Base-by-base conservation (phyloP, 2,888 invertebrate species). In the Pristionchus arcanus region DNA sequence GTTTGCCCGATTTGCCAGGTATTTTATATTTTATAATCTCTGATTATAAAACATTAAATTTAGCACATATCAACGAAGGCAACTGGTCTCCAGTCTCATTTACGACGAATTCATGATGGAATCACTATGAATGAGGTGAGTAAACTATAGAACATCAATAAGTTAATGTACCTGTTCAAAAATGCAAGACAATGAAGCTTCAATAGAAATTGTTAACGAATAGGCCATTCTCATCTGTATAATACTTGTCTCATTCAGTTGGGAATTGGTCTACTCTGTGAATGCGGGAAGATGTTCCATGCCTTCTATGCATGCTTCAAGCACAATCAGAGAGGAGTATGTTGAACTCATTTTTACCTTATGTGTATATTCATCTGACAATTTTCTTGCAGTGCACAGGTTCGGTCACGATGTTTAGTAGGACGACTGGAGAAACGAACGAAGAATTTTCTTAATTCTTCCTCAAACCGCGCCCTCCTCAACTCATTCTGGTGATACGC, bases 91-190 rank as follows among this genome's bases (percentile, higher is more conserved):
- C 74, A 74, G 9, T 74, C 74, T 21, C 74, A 74, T 74, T 11
- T 74, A 4, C 37, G 74, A 37, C 34, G 74, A 74, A 74, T 74
- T 37, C 74, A 74, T 37, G 74, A 74, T 25, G 74, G 74, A 74
- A 34, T 74, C 9, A 74, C 74, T 21, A 74, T 74, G 74, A 74
- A 74, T 37, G 74, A 74, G 37, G 74, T 74, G 9, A 49, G 42
- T n/a, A n/a, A n/a, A n/a, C n/a, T n/a, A n/a, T n/a, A n/a, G n/a
- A n/a, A n/a, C n/a, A n/a, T n/a, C n/a, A n/a, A n/a, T n/a, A n/a
- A n/a, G n/a, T n/a, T n/a, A n/a, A n/a, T n/a, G n/a, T n/a, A n/a
- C n/a, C n/a, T 31, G 25, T 59, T 59, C 25, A 28, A 68, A 4
- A 68, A 28, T 49, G 9, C 42, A 9, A 11, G 42, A 49, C 42